Evolutionary conservation across 2,888 invertebrate genomes (phyloP), one percentile per base, ranked within the genome.

Genomic region (Synergus japonicus): DNA sequence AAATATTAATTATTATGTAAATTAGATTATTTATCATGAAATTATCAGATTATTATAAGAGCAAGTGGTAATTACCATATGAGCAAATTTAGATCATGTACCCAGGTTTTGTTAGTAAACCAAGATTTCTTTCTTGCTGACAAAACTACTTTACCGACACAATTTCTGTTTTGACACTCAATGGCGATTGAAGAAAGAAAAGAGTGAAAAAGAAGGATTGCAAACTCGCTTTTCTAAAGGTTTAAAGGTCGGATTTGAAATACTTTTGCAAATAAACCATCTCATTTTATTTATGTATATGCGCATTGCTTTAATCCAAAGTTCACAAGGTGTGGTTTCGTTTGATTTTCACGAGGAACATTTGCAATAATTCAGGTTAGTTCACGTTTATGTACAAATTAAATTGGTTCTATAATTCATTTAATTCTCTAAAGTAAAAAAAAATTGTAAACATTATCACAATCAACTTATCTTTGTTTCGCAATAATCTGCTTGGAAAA

Each of bases 161-260:
- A 18, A 29, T 46, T 18, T 43, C 41, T 69, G 46, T 69, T 18
- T 69, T 46, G 46, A 43, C 43, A 54, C 29, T n/a, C 1, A 54
- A 54, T n/a, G 8, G 2, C n/a, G 54, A n/a, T 54, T n/a, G 8
- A 7, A 54, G 54, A 13, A 49, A 15, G 54, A 54, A 8, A 15
- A 54, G 8, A 49, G 22, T 22, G 29, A 22, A 15, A 15, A 15
- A 41, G n/a, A 66, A 44, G 15, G 64, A 15, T 10, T 3, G 49
- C 60, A 60, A 60, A 18, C 60, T 60, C 58, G n/a, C 4, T 22
- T 22, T 60, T 22, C n/a, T 10, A 4, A 54, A 9, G 49, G 54
- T 37, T 73, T 73, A 73, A 73, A 73, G 73, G 73, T 73, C 73
- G 15, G n/a, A 54, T n/a, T 73, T 10, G 10, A 37, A 73, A 29